These are phyloP conservation scores for Mus pahari DNA, from an alignment of 2,113 vertebrate species.

Conservation along the genomic window DNA sequence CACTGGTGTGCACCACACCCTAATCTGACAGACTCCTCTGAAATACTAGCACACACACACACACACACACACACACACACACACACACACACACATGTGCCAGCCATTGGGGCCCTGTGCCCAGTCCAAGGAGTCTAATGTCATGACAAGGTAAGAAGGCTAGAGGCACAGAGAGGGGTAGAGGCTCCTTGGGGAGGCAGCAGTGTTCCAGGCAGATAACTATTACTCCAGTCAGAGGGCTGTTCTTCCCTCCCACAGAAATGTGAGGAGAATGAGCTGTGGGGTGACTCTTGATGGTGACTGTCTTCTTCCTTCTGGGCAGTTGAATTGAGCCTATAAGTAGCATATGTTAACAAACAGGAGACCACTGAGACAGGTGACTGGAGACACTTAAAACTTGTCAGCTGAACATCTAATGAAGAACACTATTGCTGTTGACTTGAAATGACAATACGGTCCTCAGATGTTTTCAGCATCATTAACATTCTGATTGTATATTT, in stretches of 20 bases:
- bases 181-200: neutral
- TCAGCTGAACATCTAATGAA: neutral
- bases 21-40: rapidly evolving
- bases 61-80: too few relatives aligned
- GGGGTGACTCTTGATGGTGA: neutral
- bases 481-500: neutral
- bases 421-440: neutral
- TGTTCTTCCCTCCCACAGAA: neutral
- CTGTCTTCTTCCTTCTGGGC: neutral
- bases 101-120: neutral
- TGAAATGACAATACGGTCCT: neutral
- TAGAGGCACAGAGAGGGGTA: too few relatives aligned
- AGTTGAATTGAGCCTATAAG: neutral
- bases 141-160: too few relatives aligned
- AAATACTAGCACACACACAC: too few relatives aligned
- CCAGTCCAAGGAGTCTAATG: neutral
- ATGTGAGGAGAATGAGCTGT: neutral
- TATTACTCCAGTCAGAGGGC: rapidly evolving
- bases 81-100: too few relatives aligned
- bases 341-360: neutral
- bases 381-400: neutral
- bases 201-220: rapidly evolving
- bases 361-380: neutral
- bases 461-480: neutral
- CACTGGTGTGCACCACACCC: rapidly evolving